Conservation (phyloP, 2,888 invertebrate genomes). For the Zonitis immaculata region DNA sequence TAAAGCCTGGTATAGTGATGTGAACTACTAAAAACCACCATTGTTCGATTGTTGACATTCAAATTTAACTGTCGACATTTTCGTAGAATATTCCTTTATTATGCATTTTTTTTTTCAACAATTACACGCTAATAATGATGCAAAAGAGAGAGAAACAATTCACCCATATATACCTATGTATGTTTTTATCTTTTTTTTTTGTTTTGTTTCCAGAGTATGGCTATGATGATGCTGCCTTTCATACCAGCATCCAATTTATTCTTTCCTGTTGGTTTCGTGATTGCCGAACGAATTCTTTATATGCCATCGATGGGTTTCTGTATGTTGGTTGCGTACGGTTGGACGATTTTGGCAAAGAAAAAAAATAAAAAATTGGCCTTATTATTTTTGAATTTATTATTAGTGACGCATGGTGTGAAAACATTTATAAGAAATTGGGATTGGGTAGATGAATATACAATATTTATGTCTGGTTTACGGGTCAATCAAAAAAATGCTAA, state of each 20-base stretch:
- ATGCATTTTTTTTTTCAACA: not conserved
- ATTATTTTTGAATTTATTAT: conserved; percentile 58
- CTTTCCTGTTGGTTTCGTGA: conserved; percentile 96
- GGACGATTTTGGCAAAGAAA: conserved; percentile 63
- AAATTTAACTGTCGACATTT: conserved; percentile 11
- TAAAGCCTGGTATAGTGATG: conserved; percentile 7
- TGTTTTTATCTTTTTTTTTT: no score
- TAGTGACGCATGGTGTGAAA: conserved; percentile 77
- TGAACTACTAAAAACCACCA: not conserved
- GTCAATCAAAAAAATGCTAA: conserved; percentile 91
- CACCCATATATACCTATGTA: not conserved
- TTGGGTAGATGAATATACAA: conserved; percentile 89
- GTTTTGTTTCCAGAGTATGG: conserved; percentile 64
- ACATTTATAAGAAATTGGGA: conserved; percentile 86
- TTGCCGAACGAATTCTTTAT: conserved; percentile 92
- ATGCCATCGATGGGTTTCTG: conserved; percentile 98
- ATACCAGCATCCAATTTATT: conserved; percentile 95
- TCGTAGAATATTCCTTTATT: not conserved
- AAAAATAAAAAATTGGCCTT: conserved; percentile 63
- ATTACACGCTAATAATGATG: not conserved
- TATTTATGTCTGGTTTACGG: conserved; percentile 86
- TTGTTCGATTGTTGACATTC: conserved; percentile 17
- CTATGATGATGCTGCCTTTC: conserved; percentile 85
- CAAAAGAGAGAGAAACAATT: not conserved
- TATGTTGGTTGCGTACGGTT: conserved; percentile 84